Percentiles rank a stretch among this genome's conserved stretches.
phyloP scores from a whole-genome alignment of 1,140 invertebrate genomes.

The Leptinotarsa lineolata region DNA sequence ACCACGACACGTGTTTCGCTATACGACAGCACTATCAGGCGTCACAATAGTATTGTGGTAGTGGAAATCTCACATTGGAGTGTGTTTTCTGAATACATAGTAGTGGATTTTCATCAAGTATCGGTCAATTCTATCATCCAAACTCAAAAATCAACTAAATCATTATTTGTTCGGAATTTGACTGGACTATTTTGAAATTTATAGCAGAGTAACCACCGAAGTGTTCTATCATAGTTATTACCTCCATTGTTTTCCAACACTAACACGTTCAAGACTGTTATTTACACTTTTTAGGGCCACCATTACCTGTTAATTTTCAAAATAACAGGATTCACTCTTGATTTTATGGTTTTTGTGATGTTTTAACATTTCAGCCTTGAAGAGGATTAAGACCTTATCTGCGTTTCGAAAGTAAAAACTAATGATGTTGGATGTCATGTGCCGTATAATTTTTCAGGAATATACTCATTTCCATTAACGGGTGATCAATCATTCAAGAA shows the following conservation, averaged over 20 bases:
- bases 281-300: conserved; percentile 3
- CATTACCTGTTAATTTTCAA: not conserved
- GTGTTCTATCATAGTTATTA: not conserved
- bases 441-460: not conserved
- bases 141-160: too few relatives aligned
- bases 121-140: too few relatives aligned
- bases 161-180: not conserved
- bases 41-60: too few relatives aligned
- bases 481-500: not conserved
- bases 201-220: not conserved
- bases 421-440: conserved; percentile 1
- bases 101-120: too few relatives aligned
- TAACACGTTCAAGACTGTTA: not conserved
- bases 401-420: not conserved
- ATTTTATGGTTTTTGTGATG: not conserved
- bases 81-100: too few relatives aligned
- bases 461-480: not conserved
- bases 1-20: too few relatives aligned
- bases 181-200: not conserved
- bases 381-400: not conserved
- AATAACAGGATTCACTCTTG: not conserved
- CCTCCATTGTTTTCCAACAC: not conserved
- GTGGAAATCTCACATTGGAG: too few relatives aligned
- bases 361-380: not conserved
- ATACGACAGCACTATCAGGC: too few relatives aligned